These are phyloP conservation scores for Cephus runcator DNA, from an alignment of 2,888 invertebrate genomes.

Conservation along the genomic window DNA sequence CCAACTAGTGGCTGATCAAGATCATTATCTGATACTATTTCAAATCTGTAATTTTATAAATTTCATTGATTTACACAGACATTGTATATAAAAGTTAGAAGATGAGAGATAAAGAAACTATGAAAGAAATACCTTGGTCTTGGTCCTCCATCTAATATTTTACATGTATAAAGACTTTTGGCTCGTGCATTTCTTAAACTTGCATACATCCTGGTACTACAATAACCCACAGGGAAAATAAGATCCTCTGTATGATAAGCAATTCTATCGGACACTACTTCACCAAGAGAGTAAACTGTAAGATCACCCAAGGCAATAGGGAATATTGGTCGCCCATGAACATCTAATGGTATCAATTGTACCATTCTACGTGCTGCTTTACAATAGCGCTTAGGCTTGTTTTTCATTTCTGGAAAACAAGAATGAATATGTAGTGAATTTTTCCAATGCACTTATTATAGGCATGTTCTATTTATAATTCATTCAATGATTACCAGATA, in stretches of 20 bases:
- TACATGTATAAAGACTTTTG: constrained; percentile 83
- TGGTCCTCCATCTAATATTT: constrained; percentile 78
- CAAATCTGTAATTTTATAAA: constrained; percentile 69
- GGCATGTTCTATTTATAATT: neutral
- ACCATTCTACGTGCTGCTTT: constrained; percentile 65
- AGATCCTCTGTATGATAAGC: constrained; percentile 78
- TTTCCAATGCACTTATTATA: neutral
- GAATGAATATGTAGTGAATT: constrained; percentile 1
- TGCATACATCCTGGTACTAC: constrained; percentile 80
- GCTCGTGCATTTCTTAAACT: constrained; percentile 76
- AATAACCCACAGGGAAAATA: constrained; percentile 82
- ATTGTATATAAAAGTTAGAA: neutral
- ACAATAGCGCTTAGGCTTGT: constrained; percentile 52
- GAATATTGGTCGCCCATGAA: constrained; percentile 76
- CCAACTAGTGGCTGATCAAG: constrained; percentile 75
- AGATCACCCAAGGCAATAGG: constrained; percentile 78
- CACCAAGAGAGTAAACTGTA: constrained; percentile 80
- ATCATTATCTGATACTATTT: constrained; percentile 81
- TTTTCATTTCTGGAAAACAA: constrained; percentile 45
- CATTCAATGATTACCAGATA: constrained; percentile 21
- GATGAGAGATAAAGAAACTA: neutral
- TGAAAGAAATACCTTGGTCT: constrained; percentile 70
- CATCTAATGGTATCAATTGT: constrained; percentile 74
- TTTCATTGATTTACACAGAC: neutral
- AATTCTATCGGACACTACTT: constrained; percentile 75